Evolutionary conservation across 2,797 vertebrate species (phyloP), one percentile per base, ranked within the genome.

Genomic region (Anguilla anguilla): DNA sequence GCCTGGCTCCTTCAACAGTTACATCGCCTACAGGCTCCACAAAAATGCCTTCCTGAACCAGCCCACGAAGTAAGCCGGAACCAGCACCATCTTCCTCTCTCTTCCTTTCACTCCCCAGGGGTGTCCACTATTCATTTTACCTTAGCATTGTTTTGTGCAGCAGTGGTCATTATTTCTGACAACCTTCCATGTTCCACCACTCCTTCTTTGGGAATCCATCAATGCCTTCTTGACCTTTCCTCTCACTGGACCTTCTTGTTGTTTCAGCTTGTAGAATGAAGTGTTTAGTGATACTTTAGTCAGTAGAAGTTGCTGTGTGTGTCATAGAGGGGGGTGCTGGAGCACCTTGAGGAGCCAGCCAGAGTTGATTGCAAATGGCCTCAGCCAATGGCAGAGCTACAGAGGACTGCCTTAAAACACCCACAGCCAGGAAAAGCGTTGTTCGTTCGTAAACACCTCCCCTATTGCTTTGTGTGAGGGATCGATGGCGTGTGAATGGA

Each of bases 1-100:
- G 92, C 90, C 98, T 0, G 99, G 99, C 79, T 98, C 99, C 88
- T 99, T 98, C 91, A 99, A 99, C 93, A 98, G 98, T 94, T 97
- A 95, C 91, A 96, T 98, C 11, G 95, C 98, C 49, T 99, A 98
- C 90, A 97, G 96, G 89, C 95, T 99, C 88, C 98, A 99, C 93
- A 99, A 98, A 95, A 97, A 99, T 46, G 95, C 98, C 86, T 98
- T 97, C 95, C 85, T 99, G 84, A 97, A 93, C 89, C 98, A 98
- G 91, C 98, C 98, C 87, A 98, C 98, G 87, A 94, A 92, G 98
- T 99, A 96, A 96, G 98, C 95, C 86, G 28, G 49, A 53, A 46
- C 79, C 77, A 87, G 55, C 77, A 83, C 35, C 69, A 1, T 61
- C 35, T 67, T 72, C 7, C 5, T 72, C n/a, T 72, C 9, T 10